Evolutionary conservation across 2,888 invertebrate species (phyloP).

Genomic region (Ctenicera cuprea): DNA sequence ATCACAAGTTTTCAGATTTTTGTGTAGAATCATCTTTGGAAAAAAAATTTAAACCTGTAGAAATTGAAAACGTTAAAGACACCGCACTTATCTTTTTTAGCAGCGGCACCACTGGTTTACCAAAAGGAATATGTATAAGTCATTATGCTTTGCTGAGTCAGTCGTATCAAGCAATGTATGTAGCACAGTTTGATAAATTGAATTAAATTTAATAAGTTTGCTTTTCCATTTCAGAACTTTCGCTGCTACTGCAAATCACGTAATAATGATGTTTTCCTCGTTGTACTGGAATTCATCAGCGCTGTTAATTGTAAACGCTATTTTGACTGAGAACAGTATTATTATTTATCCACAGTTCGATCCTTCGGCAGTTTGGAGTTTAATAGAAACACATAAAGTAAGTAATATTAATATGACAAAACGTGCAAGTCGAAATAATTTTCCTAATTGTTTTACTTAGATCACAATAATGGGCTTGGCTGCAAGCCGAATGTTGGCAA

Average conservation of each 20-base stretch:
- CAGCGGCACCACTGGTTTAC: slow-evolving; percentile 60
- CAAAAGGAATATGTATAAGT: slow-evolving; percentile 58
- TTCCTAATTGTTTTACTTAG: background rate
- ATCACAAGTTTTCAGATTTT: slow-evolving; percentile 45
- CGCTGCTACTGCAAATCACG: too few species aligned
- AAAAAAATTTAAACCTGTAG: slow-evolving; percentile 51
- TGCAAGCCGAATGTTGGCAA: background rate
- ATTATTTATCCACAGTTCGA: slow-evolving; percentile 60
- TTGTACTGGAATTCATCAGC: slow-evolving; percentile 67
- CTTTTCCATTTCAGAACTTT: slow-evolving; percentile 48
- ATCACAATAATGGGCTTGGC: background rate
- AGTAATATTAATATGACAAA: background rate
- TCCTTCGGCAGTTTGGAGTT: slow-evolving; percentile 59
- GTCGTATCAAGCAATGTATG: too few species aligned
- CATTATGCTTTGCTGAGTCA: slow-evolving; percentile 40
- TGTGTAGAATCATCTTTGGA: slow-evolving; percentile 57
- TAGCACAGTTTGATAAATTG: too few species aligned
- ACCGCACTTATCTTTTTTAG: slow-evolving; percentile 58
- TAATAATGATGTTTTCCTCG: slow-evolving; percentile 34
- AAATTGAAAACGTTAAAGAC: slow-evolving; percentile 44
- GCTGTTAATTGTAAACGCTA: slow-evolving; percentile 53
- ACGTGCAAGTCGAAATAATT: too few species aligned
- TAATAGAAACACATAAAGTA: slow-evolving; percentile 64
- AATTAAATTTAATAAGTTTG: too few species aligned
- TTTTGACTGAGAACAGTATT: slow-evolving; percentile 62